A percentile compares a stretch with the other conserved stretches of the same genome.
Conservation (phyloP, 2,113 vertebrate species). For the Passer montanus region DNA sequence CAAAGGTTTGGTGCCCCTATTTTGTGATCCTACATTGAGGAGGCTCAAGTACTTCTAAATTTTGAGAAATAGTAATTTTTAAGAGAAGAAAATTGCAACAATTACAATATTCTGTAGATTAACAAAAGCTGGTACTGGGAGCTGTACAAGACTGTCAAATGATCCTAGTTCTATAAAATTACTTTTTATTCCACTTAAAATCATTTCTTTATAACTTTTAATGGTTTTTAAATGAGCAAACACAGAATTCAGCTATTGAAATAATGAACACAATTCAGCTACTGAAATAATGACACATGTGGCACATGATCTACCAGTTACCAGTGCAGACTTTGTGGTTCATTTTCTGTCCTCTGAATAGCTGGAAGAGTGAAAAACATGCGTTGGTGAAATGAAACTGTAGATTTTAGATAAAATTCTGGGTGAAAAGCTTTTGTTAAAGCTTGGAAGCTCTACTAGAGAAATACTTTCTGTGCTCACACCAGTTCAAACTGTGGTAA, state of each 20-base stretch:
- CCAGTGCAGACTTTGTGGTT: neutral
- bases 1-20: neutral
- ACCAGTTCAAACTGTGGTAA: neutral
- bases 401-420: neutral
- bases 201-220: neutral
- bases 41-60: neutral
- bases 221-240: neutral
- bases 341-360: neutral
- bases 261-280: neutral
- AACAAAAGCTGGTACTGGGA: neutral
- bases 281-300: neutral
- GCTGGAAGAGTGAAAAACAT: neutral
- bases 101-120: neutral
- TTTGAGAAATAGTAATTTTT: neutral
- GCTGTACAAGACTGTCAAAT: neutral
- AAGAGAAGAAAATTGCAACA: neutral
- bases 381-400: neutral
- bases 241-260: neutral
- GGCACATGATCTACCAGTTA: neutral
- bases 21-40: neutral
- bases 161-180: neutral
- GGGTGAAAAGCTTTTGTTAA: neutral
- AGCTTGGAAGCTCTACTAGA: neutral
- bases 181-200: neutral
- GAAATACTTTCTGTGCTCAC: neutral